Base-by-base conservation (phyloP, 2,797 vertebrate genomes). In the Loriculus beryllinus region DNA sequence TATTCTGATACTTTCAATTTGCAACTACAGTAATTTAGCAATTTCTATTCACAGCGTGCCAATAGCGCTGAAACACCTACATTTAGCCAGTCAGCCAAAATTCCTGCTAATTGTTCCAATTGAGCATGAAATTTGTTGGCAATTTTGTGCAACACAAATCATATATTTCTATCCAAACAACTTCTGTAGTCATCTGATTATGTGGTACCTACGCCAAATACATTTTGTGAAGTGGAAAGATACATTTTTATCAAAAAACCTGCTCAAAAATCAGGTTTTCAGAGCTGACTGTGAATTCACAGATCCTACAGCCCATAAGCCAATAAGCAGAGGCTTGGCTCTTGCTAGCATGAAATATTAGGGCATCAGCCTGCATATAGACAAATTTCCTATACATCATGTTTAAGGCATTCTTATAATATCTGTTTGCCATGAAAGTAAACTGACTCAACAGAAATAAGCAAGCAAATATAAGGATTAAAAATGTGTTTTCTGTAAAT, bases 171-270 rank as follows among this genome's bases (percentile, higher is more conserved):
- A 94, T 81, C 88, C 76, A 87, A 71, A 92, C 33, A 83, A 87
- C 74, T 94, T 97, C 76, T 93, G 6, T 28, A 90, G 59, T 69
- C 76, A 92, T 95, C 37, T 89, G 59, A 93, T 93, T 93, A 93
- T 22, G 70, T 49, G 60, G 59, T 26, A 40, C 69, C 18, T 63
- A 86, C 91, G 93, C 91, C 94, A 94, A 97, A 91, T 43, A 72
- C 69, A 95, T 69, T 72, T 92, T 63, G 86, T 94, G 96, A 97
- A 97, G 91, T 94, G 96, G 83, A 80, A 97, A 97, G 97, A 97
- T 89, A 97, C 92, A 18, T 97, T 96, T 85, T 89, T 93, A 89
- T 95, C 91, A 96, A 98, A 96, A 96, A 77, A n/a, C 4, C 35
- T 65, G 54, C 77, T 79, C 6, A 86, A 74, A 84, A 86, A 84